A percentile compares a stretch with the other conserved stretches of the same genome.
Evolutionary conservation across 2,113 vertebrate genomes (phyloP).

Genomic region (Nyctibius bracteatus): DNA sequence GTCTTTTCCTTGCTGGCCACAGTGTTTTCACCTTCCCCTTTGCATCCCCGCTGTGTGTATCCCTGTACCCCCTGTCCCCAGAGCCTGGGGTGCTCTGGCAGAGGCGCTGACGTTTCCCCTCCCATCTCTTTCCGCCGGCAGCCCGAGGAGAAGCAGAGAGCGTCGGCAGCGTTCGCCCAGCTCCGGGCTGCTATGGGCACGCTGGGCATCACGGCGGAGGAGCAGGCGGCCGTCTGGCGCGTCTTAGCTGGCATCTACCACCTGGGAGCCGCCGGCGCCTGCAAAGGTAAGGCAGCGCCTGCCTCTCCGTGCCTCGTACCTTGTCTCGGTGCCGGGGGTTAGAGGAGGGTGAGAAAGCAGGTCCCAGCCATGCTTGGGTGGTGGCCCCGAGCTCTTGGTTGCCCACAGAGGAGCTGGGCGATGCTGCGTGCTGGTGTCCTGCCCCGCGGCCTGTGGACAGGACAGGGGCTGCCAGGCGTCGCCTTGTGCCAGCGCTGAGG

Average conservation of each 20-base stretch:
- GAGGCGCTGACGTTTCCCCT: not conserved
- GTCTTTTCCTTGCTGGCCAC: not conserved
- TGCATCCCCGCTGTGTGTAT: rapidly evolving
- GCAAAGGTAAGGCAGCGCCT: constrained; percentile 80
- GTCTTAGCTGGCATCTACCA: constrained; percentile 90
- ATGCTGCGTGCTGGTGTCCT: not conserved
- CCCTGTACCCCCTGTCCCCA: rapidly evolving
- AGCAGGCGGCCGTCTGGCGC: constrained; percentile 88
- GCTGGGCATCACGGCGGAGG: constrained; percentile 75
- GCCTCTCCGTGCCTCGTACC: not conserved
- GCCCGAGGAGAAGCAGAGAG: constrained; percentile 92
- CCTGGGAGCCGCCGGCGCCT: constrained; percentile 87
- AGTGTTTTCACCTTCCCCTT: rapidly evolving
- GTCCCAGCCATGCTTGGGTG: rapidly evolving
- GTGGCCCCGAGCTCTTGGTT: not conserved
- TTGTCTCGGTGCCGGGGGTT: rapidly evolving
- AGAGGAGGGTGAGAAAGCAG: rapidly evolving
- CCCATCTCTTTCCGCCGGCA: constrained; percentile 10
- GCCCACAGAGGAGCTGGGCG: rapidly evolving
- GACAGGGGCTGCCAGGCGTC: not conserved
- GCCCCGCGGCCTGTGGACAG: rapidly evolving
- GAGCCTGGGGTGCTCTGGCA: rapidly evolving
- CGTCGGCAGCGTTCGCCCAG: constrained; percentile 77
- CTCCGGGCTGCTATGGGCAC: constrained; percentile 86
- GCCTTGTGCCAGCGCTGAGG: not conserved